A percentile compares a stretch with the other conserved stretches of the same genome.
Evolutionary conservation across 1,140 invertebrate species (phyloP).

Genomic region (Probaryconus sp.): DNA sequence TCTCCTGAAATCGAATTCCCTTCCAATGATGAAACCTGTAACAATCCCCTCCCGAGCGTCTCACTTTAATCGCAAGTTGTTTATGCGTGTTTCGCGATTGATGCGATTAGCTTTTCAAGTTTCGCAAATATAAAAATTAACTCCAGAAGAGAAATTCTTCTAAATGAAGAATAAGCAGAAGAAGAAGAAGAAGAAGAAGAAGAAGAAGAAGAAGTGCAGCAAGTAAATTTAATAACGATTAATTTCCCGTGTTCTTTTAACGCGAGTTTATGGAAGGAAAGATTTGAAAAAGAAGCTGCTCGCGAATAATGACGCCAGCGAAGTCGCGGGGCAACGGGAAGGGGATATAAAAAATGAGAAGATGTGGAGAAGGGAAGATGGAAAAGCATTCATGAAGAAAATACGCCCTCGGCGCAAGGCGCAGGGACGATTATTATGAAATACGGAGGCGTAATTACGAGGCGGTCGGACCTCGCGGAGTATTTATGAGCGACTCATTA

Average conservation of each 20-base stretch:
- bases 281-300: slow-evolving; percentile 23
- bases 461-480: slow-evolving; percentile 55
- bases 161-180: too few relatives aligned
- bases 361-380: slow-evolving; percentile 16
- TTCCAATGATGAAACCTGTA: too few relatives aligned
- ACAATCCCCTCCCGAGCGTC: too few relatives aligned
- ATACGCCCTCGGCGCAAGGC: slow-evolving; percentile 21
- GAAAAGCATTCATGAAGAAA: slow-evolving; percentile 47
- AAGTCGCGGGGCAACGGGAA: slow-evolving; percentile 21
- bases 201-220: too few relatives aligned
- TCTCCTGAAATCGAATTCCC: too few relatives aligned
- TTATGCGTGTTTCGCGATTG: slow-evolving; percentile 6
- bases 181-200: too few relatives aligned
- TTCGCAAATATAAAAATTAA: slow-evolving; percentile 19
- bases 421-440: slow-evolving; percentile 69
- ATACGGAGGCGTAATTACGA: slow-evolving; percentile 72
- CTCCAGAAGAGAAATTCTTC: slow-evolving; percentile 23
- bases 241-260: slow-evolving; percentile 29
- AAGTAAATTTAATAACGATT: slow-evolving; percentile 58
- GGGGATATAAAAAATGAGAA: slow-evolving; percentile 13
- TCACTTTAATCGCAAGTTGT: slow-evolving; percentile 1
- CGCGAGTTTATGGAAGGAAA: slow-evolving; percentile 42
- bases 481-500: slow-evolving; percentile 75
- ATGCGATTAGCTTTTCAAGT: slow-evolving; percentile 11
- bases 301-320: slow-evolving; percentile 23